These are phyloP conservation scores for Diacarnus erythraeanus DNA, from an alignment of 37 sponge, comb jelly and placozoan genomes.

Conservation along the genomic window DNA sequence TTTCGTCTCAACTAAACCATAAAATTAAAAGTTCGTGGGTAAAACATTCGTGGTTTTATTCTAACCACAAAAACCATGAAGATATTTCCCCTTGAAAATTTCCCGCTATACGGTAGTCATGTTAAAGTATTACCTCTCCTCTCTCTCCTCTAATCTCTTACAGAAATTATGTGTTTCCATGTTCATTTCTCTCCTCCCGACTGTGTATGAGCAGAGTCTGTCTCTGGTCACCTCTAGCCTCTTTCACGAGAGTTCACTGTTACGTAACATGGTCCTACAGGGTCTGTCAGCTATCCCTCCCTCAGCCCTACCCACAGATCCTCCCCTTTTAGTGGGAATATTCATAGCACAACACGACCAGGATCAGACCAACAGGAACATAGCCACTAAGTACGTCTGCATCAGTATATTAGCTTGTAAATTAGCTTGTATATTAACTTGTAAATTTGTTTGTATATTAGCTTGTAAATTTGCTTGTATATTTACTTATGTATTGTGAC, in stretches of 20 bases:
- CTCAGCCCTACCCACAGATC: slow-evolving; percentile 1
- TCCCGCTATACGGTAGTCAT: too few relatives aligned
- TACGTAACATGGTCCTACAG: slow-evolving; percentile 30
- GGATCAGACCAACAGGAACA: slow-evolving; percentile 32
- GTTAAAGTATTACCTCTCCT: too few relatives aligned
- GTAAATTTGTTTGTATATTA: too few relatives aligned
- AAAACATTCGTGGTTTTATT: too few relatives aligned
- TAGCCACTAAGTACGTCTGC: slow-evolving; percentile 35
- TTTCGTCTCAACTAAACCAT: too few relatives aligned
- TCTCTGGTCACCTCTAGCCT: slow-evolving; percentile 12
- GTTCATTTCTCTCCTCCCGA: slow-evolving; percentile 15
- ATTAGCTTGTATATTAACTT: background rate
- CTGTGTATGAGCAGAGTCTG: background rate
- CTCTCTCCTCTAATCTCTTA: background rate
- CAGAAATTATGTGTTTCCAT: slow-evolving; percentile 27
- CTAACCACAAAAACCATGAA: too few relatives aligned
- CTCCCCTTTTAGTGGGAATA: slow-evolving; percentile 36
- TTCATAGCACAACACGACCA: slow-evolving; percentile 42
- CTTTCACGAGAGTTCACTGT: slow-evolving; percentile 6
- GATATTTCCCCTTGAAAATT: too few relatives aligned
- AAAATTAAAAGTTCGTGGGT: too few relatives aligned
- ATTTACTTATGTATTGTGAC: too few relatives aligned
- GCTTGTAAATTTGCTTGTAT: background rate
- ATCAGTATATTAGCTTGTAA: background rate
- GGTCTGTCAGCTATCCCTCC: slow-evolving; percentile 2